Base-by-base conservation (phyloP, 2,888 invertebrate genomes). In the Oxystoma pomonae region DNA sequence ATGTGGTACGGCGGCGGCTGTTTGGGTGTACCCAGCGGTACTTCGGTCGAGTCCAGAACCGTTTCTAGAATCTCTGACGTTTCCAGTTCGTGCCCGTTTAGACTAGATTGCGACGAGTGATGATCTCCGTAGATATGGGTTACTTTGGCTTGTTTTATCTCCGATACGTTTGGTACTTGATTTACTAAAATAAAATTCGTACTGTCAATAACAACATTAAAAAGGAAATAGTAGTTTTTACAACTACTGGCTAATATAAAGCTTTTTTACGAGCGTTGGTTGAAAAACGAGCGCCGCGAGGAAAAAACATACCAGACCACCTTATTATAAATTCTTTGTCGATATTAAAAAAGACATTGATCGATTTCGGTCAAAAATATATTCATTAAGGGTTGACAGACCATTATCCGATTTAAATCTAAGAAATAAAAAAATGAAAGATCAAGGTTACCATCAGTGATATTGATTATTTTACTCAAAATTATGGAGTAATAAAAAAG, bases 1-100 rank as follows among this genome's bases (percentile, higher is more conserved):
- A 92, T 90, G 73, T 92, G 91, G 80, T 92, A 93, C 0, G 92
- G 92, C 1, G 92, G 92, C 16, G 92, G 92, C 73, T 82, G 60
- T 82, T 85, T 81, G 81, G 85, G 68, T 62, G 73, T 69, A n/a
- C n/a, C n/a, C 62, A 75, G 66, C 67, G 69, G 67, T 63, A 61
- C 68, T 35, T 73, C 73, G 17, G 66, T 59, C 17, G 65, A 66
- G 22, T 71, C 70, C 0, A 67, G 65, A 21, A 69, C 19, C 58
- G 64, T 67, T 56, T 71, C 70, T 12, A 71, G 60, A 51, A 69
- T 63, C 51, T 71, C 71, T 20, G 62, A 52, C 12, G 62, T 57
- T 52, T 68, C 66, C 19, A 59, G 61, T 59, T 73, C 71, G 19
- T 69, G 68, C 0, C 66, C 70, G 57, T 70, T 69, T 59, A 74